A percentile compares a stretch with the other conserved stretches of the same genome.
phyloP scores from a whole-genome alignment of 2,113 vertebrate genomes.

The Centrocercus urophasianus region DNA sequence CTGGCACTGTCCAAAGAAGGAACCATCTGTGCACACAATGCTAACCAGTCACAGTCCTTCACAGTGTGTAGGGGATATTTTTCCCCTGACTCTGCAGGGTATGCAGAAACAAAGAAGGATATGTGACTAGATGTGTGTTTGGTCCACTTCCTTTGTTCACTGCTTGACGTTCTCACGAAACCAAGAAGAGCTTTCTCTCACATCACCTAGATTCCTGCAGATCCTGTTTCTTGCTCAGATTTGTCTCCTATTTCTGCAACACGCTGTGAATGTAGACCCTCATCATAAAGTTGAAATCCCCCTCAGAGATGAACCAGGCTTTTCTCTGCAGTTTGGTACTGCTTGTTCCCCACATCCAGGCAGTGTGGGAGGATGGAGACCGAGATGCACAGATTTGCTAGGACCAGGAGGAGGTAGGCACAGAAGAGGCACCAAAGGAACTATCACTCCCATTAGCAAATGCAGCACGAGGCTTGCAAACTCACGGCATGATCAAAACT shows the following conservation, averaged over 20 bases:
- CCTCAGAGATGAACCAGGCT: background rate
- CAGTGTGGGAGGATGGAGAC: background rate
- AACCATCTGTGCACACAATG: background rate
- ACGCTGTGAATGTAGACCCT: background rate
- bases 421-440: background rate
- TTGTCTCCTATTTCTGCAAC: background rate
- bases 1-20: background rate
- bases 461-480: background rate
- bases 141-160: background rate
- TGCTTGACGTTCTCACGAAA: background rate
- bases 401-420: background rate
- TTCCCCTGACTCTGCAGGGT: background rate
- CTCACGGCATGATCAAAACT: background rate
- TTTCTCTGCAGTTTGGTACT: background rate
- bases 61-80: fast-evolving
- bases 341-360: background rate
- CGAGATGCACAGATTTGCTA: background rate
- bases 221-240: background rate
- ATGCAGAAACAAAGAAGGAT: background rate
- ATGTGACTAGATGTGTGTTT: background rate
- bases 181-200: background rate
- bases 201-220: background rate
- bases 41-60: background rate
- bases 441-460: background rate
- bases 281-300: background rate